Base-by-base conservation (phyloP, 1,140 invertebrate species). In the Philaenus spumarius region DNA sequence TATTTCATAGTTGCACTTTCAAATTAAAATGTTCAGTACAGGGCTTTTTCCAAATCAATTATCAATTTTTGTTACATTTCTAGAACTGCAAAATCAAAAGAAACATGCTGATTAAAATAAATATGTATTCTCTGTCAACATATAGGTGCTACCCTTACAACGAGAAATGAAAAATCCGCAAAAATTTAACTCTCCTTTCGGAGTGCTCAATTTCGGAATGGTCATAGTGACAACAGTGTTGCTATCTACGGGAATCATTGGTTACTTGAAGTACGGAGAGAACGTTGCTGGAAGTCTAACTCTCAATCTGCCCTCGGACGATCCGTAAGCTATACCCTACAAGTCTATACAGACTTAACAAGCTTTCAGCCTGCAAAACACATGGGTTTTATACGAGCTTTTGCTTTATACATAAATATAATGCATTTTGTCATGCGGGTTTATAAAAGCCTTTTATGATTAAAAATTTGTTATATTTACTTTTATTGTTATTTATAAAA, bases 181-280 rank as follows among this genome's bases (percentile, higher is more conserved):
- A 60, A 77, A 89, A 56, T 90, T 96, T 74, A 77, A 85, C 7
- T 89, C 89, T 4, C 72, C 84, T 46, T 88, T 84, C 57, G 93
- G 93, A 45, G 90, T 95, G 1, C 74, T 95, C 11, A 95, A 92
- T 69, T 82, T 86, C 61, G 89, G 89, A 26, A 94, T 95, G 90
- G 81, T 83, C 0, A 83, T 86, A 1, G 89, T 95, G 0, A 87
- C 86, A 6, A 65, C 87, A n/a, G 78, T 94, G 7, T 94, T 95
- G 68, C 86, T 90, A 63, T 76, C 89, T n/a, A 76, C 94, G 20
- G 93, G 92, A 30, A 94, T 95, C 73, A 81, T 93, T 59, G 93
- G 93, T 23, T 95, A 92, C 70, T 70, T 90, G 19, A 83, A 80
- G 46, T 95, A 87, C 68, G 89, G 89, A 20, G 80, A 83, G 22